Percentiles rank a stretch among this genome's conserved stretches.
Conservation (phyloP, 2,888 invertebrate species). For the Pseudococcus viburni region DNA sequence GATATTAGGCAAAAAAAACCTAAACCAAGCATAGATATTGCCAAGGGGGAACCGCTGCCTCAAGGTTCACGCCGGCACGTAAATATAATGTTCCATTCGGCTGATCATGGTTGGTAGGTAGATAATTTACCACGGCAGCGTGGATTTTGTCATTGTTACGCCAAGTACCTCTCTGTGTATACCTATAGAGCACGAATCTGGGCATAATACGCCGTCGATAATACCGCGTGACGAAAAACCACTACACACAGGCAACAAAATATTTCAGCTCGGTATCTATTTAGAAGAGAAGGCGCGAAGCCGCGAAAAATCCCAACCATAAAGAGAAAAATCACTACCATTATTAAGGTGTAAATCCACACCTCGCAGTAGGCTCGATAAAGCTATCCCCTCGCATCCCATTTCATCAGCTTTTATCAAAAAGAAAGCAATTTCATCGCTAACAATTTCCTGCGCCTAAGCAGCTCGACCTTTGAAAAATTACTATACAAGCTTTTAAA, state of each 20-base stretch:
- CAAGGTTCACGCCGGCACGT: conserved; percentile 45
- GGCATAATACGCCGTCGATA: conserved; percentile 28
- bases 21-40: not conserved
- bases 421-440: too few relatives aligned
- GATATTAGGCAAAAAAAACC: not conserved
- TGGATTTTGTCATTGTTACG: conserved; percentile 52
- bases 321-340: not conserved
- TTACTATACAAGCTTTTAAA: conserved; percentile 10
- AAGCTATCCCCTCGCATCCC: not conserved
- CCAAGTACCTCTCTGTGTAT: not conserved
- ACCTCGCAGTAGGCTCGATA: not conserved
- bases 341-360: not conserved
- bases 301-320: not conserved
- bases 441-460: not conserved
- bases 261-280: not conserved
- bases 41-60: conserved; percentile 47
- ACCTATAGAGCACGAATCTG: conserved; percentile 16
- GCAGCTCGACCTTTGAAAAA: not conserved
- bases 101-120: conserved; percentile 43
- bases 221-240: conserved; percentile 20
- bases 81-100: conserved; percentile 49
- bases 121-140: conserved; percentile 41
- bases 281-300: too few relatives aligned
- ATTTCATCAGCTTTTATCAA: too few relatives aligned
- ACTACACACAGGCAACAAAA: not conserved